Base-by-base conservation (phyloP, 2,797 vertebrate species). In the Dallia pectoralis region DNA sequence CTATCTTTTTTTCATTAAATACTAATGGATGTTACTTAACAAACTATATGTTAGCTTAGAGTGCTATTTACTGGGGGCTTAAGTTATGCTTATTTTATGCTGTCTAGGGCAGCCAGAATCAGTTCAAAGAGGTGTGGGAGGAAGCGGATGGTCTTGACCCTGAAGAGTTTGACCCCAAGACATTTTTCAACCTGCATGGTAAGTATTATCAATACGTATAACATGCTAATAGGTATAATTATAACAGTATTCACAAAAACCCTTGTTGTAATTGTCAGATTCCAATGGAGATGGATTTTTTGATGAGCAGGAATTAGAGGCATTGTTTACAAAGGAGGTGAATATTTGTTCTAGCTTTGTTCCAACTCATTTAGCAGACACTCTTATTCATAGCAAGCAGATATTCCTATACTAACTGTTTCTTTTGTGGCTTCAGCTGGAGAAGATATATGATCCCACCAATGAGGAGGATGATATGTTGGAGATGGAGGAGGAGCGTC, bases 401-500 rank as follows among this genome's bases (percentile, higher is more conserved):
- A n/a, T 27, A 25, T 25, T 29, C 29, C 16, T 27, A 12, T 19
- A n/a, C 29, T 36, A 30, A 32, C 32, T 8, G 16, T 32, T 32
- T 9, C 68, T 59, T 29, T 27, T 81, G 19, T 65, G 16, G 22
- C 85, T 84, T 73, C 75, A 99, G 97, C 89, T 99, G 78, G 97
- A 97, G 87, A 99, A 99, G 88, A 95, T 97, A 49, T 99, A 99
- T 33, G 96, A 99, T 78, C 95, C 97, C 33, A 95, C 94, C 82
- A 98, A 99, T 62, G 97, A 96, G 90, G 97, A 99, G 75, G 97
- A 98, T 66, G 97, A 99, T 82, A 98, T 99, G 98, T 87, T 99
- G 82, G 98, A 98, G 91, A 99, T 99, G 97, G 97, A 99, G 85
- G 98, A 99, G 84, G 98, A 99, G 89, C 91, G 97, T 75, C 90